Base-by-base conservation (phyloP, 2,797 vertebrate genomes). In the Podargus strigoides region DNA sequence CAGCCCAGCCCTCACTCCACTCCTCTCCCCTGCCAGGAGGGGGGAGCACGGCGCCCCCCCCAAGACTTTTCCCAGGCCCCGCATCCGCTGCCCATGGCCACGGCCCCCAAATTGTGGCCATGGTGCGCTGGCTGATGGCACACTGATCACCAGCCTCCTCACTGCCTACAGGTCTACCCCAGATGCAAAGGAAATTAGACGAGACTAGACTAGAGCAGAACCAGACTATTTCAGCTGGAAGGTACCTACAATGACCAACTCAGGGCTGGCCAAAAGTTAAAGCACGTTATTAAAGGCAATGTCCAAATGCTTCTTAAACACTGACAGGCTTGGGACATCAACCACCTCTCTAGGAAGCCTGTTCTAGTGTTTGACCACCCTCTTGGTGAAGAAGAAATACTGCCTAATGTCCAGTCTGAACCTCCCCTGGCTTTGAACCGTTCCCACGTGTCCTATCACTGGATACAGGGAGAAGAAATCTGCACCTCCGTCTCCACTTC, bases 11-110 rank as follows among this genome's bases (percentile, higher is more conserved):
- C 28, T 50, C 26, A 1, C 11, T 56, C n/a, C 1, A 0, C 32
- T 75, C 1, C 0, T 32, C 27, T 60, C 9, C 9, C 13, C 22
- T 58, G 67, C 42, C 20, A 0, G 2, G 34, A 27, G 39, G 5
- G 4, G 30, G 32, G 16, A 70, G n/a, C 10, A 9, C 1, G 3
- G 47, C 7, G 1, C 13, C 37, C 14, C 42, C 20, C 3, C 0
- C 9, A 20, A 47, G 72, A 5, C 10, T 73, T 68, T 27, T 24
- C 42, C 27, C 10, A 10, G 17, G 20, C 22, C 34, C 30, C 4
- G 0, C 13, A 28, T 12, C 37, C 46, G 1, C 42, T 37, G 34
- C 1, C 0, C 3, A 2, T 4, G 7, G 22, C 10, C 67, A 14
- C 1, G 6, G 59, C 32, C 28, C 36, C 24, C 44, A 32, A 44